phyloP scores from a whole-genome alignment of 2,888 invertebrate genomes.

The Drosophila subquinaria region DNA sequence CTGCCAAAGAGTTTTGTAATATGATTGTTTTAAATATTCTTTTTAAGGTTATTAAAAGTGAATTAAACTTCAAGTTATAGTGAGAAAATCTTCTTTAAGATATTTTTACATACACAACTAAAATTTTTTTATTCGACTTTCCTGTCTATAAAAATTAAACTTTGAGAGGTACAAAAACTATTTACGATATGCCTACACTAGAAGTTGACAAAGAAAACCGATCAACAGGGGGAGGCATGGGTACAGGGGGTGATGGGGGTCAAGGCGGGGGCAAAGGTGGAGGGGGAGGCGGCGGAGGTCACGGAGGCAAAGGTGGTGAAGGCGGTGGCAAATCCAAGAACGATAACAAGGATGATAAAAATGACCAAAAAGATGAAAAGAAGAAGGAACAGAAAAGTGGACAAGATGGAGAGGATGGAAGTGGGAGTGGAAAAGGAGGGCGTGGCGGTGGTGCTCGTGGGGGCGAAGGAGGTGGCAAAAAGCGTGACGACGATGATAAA shows the following conservation, averaged over 20 bases:
- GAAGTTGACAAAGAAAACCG: neutral
- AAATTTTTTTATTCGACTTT: conserved; percentile 5
- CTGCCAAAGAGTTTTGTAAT: neutral
- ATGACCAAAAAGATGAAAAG: neutral
- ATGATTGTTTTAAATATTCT: neutral
- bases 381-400: neutral
- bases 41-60: no score
- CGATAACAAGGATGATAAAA: neutral
- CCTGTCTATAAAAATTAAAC: conserved; percentile 21
- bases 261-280: neutral
- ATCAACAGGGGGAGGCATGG: neutral
- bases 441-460: conserved; percentile 1
- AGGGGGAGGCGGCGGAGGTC: neutral
- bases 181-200: conserved; percentile 5
- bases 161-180: conserved; percentile 2
- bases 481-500: neutral
- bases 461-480: conserved; percentile 5
- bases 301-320: neutral
- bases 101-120: no score
- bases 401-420: neutral
- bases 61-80: no score
- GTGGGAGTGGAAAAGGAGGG: neutral
- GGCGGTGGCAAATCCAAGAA: neutral
- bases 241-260: conserved; percentile 4
- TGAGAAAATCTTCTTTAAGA: no score